A percentile compares a stretch with the other conserved stretches of the same genome.
Evolutionary conservation across 2,888 invertebrate species (phyloP).

Genomic region (Tachina lurida): DNA sequence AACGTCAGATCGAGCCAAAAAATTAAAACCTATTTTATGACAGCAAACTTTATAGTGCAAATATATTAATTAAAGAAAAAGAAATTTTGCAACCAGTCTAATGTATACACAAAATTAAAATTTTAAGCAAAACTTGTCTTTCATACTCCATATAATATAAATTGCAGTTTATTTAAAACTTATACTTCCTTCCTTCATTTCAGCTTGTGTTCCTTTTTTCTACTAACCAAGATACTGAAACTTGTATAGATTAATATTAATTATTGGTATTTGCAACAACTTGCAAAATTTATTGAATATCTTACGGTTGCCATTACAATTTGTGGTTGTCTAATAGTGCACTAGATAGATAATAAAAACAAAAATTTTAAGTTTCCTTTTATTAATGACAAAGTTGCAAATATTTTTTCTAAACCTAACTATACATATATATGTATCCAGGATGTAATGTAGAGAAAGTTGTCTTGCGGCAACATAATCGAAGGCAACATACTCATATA

Average conservation of each 20-base stretch:
- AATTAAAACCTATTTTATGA: too few species aligned
- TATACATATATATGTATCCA: neutral
- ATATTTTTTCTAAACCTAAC: neutral
- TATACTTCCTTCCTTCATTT: conserved; percentile 23
- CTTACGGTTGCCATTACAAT: conserved; percentile 1
- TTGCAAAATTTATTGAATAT: conserved; percentile 43
- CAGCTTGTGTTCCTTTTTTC: neutral
- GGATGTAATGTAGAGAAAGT: conserved; percentile 24
- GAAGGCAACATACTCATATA: conserved; percentile 27
- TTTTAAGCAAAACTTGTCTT: too few species aligned
- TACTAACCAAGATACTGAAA: neutral
- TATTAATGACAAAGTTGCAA: conserved; percentile 54
- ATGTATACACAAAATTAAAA: too few species aligned
- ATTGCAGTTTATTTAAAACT: conserved; percentile 12
- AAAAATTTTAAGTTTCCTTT: conserved; percentile 8
- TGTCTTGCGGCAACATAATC: conserved; percentile 32
- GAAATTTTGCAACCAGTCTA: too few species aligned
- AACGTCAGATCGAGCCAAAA: too few species aligned
- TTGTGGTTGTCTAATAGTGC: neutral
- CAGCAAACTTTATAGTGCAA: too few species aligned
- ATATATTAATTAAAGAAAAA: too few species aligned
- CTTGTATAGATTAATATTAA: conserved; percentile 13
- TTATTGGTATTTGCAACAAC: conserved; percentile 35
- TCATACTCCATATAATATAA: neutral
- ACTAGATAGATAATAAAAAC: neutral